Conservation (phyloP, 2,888 invertebrate genomes). For the Listrodromus nycthemerus region DNA sequence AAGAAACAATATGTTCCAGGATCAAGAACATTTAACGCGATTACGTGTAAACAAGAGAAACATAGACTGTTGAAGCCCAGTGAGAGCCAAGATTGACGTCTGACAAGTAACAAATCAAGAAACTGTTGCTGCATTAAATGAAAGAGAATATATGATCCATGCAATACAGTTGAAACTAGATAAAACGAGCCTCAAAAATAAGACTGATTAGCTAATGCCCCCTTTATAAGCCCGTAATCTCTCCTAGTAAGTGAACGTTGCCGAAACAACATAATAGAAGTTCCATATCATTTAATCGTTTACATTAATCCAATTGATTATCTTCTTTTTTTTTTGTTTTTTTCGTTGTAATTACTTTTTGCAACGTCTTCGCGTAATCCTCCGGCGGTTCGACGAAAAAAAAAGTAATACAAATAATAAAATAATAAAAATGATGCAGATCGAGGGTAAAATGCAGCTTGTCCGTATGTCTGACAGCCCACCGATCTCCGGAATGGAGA, state of each 20-base stretch:
- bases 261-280: conserved; percentile 79
- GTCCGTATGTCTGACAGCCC: conserved; percentile 24
- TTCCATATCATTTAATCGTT: conserved; percentile 77
- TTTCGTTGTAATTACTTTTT: conserved; percentile 71
- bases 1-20: conserved; percentile 52
- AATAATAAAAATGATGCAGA: background rate
- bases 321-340: conserved; percentile 65
- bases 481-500: conserved; percentile 28
- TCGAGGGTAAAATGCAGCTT: conserved; percentile 27
- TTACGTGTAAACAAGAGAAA: conserved; percentile 80
- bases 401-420: conserved; percentile 7
- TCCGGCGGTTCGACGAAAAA: conserved; percentile 61
- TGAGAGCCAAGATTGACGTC: conserved; percentile 81
- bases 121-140: conserved; percentile 42
- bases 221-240: conserved; percentile 82
- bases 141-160: conserved; percentile 74
- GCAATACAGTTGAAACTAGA: conserved; percentile 82
- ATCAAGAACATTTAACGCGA: conserved; percentile 62
- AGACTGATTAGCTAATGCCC: conserved; percentile 84
- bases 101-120: conserved; percentile 61
- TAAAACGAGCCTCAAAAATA: conserved; percentile 84
- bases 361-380: conserved; percentile 72
- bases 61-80: conserved; percentile 82
- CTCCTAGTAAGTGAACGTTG: conserved; percentile 80
- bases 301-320: conserved; percentile 59